Base-by-base conservation (phyloP, 2,797 vertebrate genomes). In the Protonibea diacanthus region DNA sequence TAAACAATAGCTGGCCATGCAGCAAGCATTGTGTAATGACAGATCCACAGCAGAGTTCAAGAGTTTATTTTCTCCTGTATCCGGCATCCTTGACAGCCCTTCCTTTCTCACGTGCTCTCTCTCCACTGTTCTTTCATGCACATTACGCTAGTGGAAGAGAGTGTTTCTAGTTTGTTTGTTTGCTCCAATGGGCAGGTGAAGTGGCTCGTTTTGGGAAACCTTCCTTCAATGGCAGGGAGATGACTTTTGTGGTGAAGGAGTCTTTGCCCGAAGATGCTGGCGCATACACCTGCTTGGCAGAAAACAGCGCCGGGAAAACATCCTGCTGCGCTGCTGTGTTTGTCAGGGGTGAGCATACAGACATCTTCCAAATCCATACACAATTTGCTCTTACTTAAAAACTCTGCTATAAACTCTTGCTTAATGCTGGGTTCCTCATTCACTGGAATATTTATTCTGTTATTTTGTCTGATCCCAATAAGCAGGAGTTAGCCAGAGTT, bases 251-350 rank as follows among this genome's bases (percentile, higher is more conserved):
- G 44, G 91, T 96, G 80, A 88, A 2, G 38, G 94, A 95, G 7
- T 94, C 94, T 57, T 88, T 95, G 69, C 95, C 94, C 0, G 95
- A 95, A 65, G 95, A 95, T 40, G 94, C 94, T 0, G 95, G 95
- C 0, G 93, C 93, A 29, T 96, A 95, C 82, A 95, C 93, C 10
- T 95, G 95, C 67, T 23, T 94, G 82, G 94, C 90, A 1, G 94
- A 95, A 78, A 96, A 94, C 86, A 8, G 57, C 1, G 80, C 77
- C 0, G 95, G 95, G 42, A 95, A 92, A 76, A 92, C 90, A 0
- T 95, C 94, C 55, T 93, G 93, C 86, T 94, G 94, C 0, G 91
- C 94, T 1, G 91, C 93, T 4, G 94, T 95, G 59, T 90, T 85
- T 11, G 89, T 95, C 64, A 93, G 72, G 95, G 95, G 95, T 95